Percentiles rank a stretch among this genome's conserved stretches.
Evolutionary conservation across 2,113 vertebrate species (phyloP).

Genomic region (Conger conger): DNA sequence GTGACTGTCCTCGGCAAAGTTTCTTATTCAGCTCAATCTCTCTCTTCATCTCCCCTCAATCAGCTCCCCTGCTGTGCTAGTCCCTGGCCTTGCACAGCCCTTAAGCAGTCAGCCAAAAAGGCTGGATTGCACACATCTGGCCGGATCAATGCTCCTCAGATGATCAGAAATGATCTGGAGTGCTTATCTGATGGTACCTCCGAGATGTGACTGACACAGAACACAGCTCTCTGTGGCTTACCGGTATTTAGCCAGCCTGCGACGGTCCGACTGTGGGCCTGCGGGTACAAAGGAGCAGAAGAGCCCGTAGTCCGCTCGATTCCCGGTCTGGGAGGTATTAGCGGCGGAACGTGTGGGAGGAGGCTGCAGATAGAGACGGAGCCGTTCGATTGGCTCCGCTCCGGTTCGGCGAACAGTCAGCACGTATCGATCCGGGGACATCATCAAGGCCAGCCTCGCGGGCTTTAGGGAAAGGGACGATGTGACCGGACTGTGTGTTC

Average conservation of each 20-base stretch:
- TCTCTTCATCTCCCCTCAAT: neutral
- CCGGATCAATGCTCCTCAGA: neutral
- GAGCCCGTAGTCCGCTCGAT: neutral
- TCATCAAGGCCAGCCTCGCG: slow-evolving; percentile 34
- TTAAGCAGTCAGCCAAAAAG: neutral
- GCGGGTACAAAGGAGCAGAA: neutral
- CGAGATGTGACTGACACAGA: neutral
- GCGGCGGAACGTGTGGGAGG: neutral
- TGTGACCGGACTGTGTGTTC: slow-evolving; percentile 26
- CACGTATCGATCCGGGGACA: slow-evolving; percentile 16
- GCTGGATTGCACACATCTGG: neutral
- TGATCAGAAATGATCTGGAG: neutral
- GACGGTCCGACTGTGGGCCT: neutral
- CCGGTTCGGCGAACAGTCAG: neutral
- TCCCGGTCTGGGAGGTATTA: slow-evolving; percentile 3
- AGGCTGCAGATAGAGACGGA: slow-evolving; percentile 27
- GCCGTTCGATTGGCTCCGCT: neutral
- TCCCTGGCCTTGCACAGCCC: neutral
- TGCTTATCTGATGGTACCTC: neutral
- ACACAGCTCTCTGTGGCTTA: neutral
- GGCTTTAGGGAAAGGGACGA: slow-evolving; percentile 34
- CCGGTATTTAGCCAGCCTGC: neutral
- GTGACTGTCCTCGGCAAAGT: neutral
- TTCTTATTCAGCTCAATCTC: neutral
- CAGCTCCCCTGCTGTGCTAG: neutral